Evolutionary conservation across 2,797 vertebrate species (phyloP).

Genomic region (Silurus lanzhouensis): DNA sequence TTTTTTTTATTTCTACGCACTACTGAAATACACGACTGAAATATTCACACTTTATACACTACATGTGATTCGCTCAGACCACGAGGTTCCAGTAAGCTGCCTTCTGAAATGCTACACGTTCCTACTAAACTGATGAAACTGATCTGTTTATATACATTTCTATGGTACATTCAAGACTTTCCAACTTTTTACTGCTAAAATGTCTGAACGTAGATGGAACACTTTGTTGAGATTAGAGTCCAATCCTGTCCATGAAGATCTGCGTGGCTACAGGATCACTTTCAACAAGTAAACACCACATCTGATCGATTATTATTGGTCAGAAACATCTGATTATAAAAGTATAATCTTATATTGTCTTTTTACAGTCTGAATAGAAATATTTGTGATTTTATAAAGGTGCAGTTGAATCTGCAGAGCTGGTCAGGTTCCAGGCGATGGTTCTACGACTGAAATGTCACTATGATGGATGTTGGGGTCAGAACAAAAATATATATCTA

Average conservation of each 20-base stretch:
- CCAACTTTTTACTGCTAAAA: background rate
- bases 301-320: background rate
- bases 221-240: background rate
- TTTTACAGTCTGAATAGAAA: background rate
- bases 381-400: background rate
- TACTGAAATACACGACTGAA: background rate
- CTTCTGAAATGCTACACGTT: background rate
- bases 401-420: background rate
- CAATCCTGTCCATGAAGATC: no score
- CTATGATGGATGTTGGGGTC: conserved; percentile 3
- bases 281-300: background rate
- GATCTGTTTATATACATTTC: background rate
- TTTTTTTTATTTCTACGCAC: background rate
- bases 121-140: background rate
- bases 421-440: background rate
- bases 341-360: background rate
- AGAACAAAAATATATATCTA: background rate
- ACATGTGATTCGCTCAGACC: background rate
- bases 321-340: background rate
- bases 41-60: background rate
- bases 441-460: background rate
- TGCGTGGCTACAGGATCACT: background rate
- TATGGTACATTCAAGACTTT: background rate
- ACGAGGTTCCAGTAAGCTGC: background rate
- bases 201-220: background rate